Evolutionary conservation across 2,113 vertebrate species (phyloP).

Genomic region (Cochlearius cochlearius): DNA sequence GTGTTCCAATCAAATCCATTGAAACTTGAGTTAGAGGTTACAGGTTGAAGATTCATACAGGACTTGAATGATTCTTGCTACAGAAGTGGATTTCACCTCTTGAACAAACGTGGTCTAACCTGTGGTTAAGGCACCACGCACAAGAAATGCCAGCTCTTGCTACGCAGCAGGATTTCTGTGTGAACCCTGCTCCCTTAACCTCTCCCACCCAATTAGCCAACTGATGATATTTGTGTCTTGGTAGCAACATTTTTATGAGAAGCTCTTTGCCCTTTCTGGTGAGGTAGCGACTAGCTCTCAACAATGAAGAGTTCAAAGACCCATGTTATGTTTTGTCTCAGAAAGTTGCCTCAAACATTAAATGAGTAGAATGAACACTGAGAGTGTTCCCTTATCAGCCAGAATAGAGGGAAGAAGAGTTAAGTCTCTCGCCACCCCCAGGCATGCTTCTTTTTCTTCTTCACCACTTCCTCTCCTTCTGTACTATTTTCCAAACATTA

Average conservation of each 20-base stretch:
- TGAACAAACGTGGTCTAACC: not conserved
- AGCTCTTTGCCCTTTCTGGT: conserved; percentile 2
- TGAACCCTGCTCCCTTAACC: not conserved
- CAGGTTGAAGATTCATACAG: not conserved
- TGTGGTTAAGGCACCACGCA: not conserved
- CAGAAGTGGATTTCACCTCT: not conserved
- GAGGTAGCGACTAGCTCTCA: not conserved
- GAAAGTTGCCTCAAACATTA: not conserved
- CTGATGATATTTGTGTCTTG: not conserved
- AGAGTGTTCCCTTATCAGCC: not conserved
- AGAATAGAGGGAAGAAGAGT: not conserved
- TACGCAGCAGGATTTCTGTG: not conserved
- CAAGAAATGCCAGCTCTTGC: not conserved
- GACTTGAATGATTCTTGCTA: not conserved
- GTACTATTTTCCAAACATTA: not conserved
- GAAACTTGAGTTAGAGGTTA: not conserved
- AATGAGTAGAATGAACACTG: not conserved
- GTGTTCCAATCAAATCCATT: not conserved
- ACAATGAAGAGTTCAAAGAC: conserved; percentile 13
- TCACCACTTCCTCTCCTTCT: not conserved
- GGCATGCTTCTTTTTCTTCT: not conserved
- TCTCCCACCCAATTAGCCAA: conserved; percentile 25
- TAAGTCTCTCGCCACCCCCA: not conserved
- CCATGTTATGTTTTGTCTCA: not conserved
- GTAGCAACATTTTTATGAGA: not conserved